Percentiles rank a stretch among this genome's conserved stretches.
phyloP scores from a whole-genome alignment of 2,888 invertebrate genomes.

The Monopis laevigella region DNA sequence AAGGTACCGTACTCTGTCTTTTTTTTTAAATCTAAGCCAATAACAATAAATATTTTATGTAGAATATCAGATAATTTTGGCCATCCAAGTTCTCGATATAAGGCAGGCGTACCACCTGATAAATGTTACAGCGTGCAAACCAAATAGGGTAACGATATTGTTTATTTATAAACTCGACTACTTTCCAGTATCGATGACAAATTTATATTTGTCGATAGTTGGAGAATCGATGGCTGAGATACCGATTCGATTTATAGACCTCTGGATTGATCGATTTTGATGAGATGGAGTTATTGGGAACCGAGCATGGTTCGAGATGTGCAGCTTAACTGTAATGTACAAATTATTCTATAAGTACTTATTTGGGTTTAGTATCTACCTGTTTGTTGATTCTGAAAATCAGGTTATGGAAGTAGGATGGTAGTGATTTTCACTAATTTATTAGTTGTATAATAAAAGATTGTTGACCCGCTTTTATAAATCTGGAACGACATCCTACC shows the following conservation, averaged over 20 bases:
- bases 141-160: slow-evolving; percentile 53
- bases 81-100: too few relatives aligned
- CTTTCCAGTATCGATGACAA: slow-evolving; percentile 57
- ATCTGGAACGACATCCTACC: too few relatives aligned
- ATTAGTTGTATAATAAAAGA: too few relatives aligned
- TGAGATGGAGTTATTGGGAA: slow-evolving; percentile 45
- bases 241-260: slow-evolving; percentile 53
- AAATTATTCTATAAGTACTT: slow-evolving; percentile 28
- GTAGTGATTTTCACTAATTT: too few relatives aligned
- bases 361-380: not conserved
- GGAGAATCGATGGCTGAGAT: slow-evolving; percentile 58
- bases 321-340: slow-evolving; percentile 30
- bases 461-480: too few relatives aligned
- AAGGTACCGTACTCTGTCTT: too few relatives aligned
- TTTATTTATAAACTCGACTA: slow-evolving; percentile 56
- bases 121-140: slow-evolving; percentile 19
- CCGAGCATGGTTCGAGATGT: slow-evolving; percentile 20
- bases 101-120: slow-evolving; percentile 3
- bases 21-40: too few relatives aligned
- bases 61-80: too few relatives aligned
- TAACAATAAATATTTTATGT: too few relatives aligned
- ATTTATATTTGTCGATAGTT: slow-evolving; percentile 61
- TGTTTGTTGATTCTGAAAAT: too few relatives aligned
- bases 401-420: too few relatives aligned
- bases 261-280: slow-evolving; percentile 56